A percentile compares a stretch with the other conserved stretches of the same genome.
These are phyloP conservation scores for Gisinianus flammeolus DNA, from an alignment of 2,888 invertebrate species.

Conservation along the genomic window DNA sequence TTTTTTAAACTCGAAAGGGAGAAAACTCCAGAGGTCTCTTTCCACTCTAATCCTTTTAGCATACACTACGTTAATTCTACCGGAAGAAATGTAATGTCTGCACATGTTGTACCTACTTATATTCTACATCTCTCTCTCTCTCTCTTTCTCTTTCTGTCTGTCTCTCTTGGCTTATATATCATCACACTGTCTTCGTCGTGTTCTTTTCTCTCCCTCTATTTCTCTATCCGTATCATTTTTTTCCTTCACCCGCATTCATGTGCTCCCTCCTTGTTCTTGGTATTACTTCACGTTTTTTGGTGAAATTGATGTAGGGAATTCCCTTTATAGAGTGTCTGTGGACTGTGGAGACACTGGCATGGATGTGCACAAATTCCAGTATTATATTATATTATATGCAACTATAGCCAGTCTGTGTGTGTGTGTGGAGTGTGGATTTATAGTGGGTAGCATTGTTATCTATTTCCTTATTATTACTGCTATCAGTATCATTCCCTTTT, in stretches of 20 bases:
- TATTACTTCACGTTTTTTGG: background rate
- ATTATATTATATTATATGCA: background rate
- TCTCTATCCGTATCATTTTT: background rate
- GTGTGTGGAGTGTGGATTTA: background rate
- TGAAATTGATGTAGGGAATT: background rate
- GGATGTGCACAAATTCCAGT: background rate
- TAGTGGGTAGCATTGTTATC: background rate
- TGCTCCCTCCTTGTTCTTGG: background rate
- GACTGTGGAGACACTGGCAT: too few species aligned
- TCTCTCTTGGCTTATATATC: background rate
- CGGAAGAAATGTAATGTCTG: slow-evolving; percentile 38
- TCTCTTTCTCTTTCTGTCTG: too few species aligned
- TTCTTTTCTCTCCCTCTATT: background rate
- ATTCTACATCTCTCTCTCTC: background rate
- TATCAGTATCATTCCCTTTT: slow-evolving; percentile 1
- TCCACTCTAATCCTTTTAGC: slow-evolving; percentile 40
- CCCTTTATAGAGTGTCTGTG: background rate
- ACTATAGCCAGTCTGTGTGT: background rate
- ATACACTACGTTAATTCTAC: slow-evolving; percentile 34
- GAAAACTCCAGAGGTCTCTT: slow-evolving; percentile 19
- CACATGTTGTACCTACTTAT: slow-evolving; percentile 28
- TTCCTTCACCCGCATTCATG: background rate
- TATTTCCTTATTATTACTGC: slow-evolving; percentile 22
- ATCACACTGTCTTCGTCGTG: background rate
- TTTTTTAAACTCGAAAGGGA: slow-evolving; percentile 18